Evolutionary conservation across 2,888 invertebrate genomes (phyloP).

Genomic region (Shargacucullia verbasci): DNA sequence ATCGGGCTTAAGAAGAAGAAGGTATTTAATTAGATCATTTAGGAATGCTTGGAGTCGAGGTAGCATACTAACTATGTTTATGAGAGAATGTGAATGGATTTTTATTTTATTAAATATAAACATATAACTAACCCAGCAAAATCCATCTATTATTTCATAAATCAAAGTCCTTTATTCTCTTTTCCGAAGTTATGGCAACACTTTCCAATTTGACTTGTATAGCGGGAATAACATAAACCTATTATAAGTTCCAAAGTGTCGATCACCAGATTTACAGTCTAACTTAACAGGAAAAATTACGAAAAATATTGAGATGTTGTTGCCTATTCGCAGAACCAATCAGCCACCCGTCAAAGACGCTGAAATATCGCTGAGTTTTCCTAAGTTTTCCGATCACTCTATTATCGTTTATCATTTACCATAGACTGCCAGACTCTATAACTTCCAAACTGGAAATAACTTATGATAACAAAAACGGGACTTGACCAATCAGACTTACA

Average conservation of each 20-base stretch:
- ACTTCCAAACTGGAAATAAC: conserved; percentile 31
- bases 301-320: conserved; percentile 5
- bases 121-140: too few relatives aligned
- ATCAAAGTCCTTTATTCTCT: neutral
- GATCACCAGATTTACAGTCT: conserved; percentile 9
- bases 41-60: too few relatives aligned
- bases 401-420: conserved; percentile 39
- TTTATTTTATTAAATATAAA: too few relatives aligned
- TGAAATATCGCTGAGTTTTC: conserved; percentile 31
- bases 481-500: conserved; percentile 51
- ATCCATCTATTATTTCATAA: neutral
- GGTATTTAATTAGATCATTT: too few relatives aligned
- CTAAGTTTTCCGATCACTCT: conserved; percentile 34
- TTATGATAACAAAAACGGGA: conserved; percentile 35
- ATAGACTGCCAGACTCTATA: conserved; percentile 36
- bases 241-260: conserved; percentile 35
- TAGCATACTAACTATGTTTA: too few relatives aligned
- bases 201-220: conserved; percentile 12
- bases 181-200: conserved; percentile 1
- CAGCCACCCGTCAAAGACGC: conserved; percentile 25
- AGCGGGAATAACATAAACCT: conserved; percentile 18
- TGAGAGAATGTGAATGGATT: too few relatives aligned
- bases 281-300: conserved; percentile 18
- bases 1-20: too few relatives aligned
- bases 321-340: conserved; percentile 25